A percentile compares a stretch with the other conserved stretches of the same genome.
These are phyloP conservation scores for Drosophila pseudotalamancana DNA, from an alignment of 2,888 invertebrate species.

Conservation along the genomic window DNA sequence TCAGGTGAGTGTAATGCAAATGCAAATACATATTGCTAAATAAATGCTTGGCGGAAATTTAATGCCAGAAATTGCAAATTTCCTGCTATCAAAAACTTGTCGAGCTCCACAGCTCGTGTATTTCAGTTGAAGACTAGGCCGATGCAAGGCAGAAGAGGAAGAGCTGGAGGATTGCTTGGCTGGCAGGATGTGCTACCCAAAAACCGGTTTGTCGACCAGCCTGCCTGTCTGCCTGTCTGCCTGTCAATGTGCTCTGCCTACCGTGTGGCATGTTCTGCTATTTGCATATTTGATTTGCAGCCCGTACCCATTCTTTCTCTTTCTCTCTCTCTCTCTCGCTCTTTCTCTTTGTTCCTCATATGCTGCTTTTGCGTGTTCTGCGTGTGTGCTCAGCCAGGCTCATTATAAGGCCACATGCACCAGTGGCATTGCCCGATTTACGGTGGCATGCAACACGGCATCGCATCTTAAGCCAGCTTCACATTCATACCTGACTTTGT, in stretches of 20 bases:
- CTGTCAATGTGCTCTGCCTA: constrained; percentile 13
- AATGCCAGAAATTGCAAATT: constrained; percentile 75
- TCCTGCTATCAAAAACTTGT: constrained; percentile 69
- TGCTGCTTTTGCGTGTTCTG: constrained; percentile 30
- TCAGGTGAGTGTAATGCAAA: constrained; percentile 6
- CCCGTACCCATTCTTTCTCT: constrained; percentile 20
- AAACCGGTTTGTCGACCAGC: constrained; percentile 23
- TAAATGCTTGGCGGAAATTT: constrained; percentile 65
- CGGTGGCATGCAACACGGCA: neutral
- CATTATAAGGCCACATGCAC: constrained; percentile 1
- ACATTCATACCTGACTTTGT: neutral
- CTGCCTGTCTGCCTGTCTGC: neutral
- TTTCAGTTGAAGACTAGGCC: neutral
- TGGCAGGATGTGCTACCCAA: constrained; percentile 13
- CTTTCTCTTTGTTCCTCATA: neutral
- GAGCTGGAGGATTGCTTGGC: neutral
- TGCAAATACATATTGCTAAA: constrained; percentile 32
- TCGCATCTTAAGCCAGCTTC: neutral
- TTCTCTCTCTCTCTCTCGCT: neutral
- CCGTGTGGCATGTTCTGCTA: constrained; percentile 8
- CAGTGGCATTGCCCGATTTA: neutral
- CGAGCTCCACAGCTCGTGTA: constrained; percentile 20
- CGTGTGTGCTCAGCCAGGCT: neutral
- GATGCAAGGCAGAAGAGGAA: neutral
- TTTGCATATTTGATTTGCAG: constrained; percentile 70